Base-by-base conservation (phyloP, 2,113 vertebrate genomes). In the Dicerorhinus sumatrensis region DNA sequence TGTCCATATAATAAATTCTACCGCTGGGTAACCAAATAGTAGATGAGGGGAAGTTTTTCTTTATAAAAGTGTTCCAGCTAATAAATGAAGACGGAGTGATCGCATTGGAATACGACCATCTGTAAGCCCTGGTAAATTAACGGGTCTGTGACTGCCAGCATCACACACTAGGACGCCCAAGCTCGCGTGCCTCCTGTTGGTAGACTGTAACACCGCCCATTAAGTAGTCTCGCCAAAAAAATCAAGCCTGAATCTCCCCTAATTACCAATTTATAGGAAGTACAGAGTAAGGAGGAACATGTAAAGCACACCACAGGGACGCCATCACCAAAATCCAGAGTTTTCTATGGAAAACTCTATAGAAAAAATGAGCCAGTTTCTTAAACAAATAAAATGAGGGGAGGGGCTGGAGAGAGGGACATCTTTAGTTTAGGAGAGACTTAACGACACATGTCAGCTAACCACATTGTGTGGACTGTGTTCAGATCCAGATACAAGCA, bases 31-130 rank as follows among this genome's bases (percentile, higher is more conserved):
- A 36, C 67, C 94, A 81, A 21, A 14, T 18, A 9, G 67, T 36
- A 67, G 46, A 23, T 5, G 10, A 20, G 46, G 39, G 39, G 9
- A 3, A 27, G 75, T 46, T 73, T 77, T 54, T 39, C 56, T 56
- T n/a, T 48, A 14, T 46, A 25, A 25, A 56, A 63, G 73, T 29
- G 23, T 6, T 20, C 42, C 54, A 31, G 8, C 56, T 73, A 13
- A 16, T 65, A 29, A 62, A 20, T 18, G 62, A 18, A 80, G 54
- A 16, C 8, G 0, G 73, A n/a, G 16, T 29, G 18, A 14, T 46
- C 29, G 2, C 65, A 2, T 2, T 20, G 51, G 80, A 46, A 0
- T 8, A 2, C 1, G 2, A n/a, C 42, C 2, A 0, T 46, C 70
- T 69, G 16, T 31, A 33, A 60, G 51, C 70, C 46, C 25, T 10